Percentiles rank a stretch among this genome's conserved stretches.
Evolutionary conservation across 2,888 invertebrate species (phyloP).

Genomic region (Hipparchia sbordonii): DNA sequence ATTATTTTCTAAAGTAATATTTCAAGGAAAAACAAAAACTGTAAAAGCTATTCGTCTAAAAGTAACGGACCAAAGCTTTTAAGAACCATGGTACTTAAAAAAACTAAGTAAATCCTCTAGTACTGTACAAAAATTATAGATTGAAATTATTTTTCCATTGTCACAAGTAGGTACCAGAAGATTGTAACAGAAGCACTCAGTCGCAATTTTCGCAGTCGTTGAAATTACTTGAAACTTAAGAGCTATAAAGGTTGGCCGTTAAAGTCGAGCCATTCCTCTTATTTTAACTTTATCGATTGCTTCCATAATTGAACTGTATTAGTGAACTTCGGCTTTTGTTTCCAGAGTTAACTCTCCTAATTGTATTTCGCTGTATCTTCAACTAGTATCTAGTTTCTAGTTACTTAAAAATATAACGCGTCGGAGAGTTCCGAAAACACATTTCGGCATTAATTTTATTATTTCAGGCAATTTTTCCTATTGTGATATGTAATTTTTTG

Average conservation of each 20-base stretch:
- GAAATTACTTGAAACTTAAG: constrained; percentile 30
- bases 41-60: not conserved
- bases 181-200: constrained; percentile 26
- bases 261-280: constrained; percentile 27
- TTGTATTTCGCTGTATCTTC: constrained; percentile 25
- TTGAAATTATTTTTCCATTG: constrained; percentile 21
- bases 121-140: constrained; percentile 12
- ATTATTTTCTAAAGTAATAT: too few species aligned
- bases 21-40: not conserved
- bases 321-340: constrained; percentile 29
- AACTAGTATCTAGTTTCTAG: not conserved
- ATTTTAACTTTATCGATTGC: constrained; percentile 36
- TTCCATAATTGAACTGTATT: constrained; percentile 34
- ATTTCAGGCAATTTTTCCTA: not conserved
- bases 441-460: not conserved
- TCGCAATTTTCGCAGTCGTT: constrained; percentile 25
- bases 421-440: not conserved
- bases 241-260: constrained; percentile 31
- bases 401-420: not conserved
- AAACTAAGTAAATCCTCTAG: constrained; percentile 3
- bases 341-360: constrained; percentile 24
- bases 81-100: not conserved
- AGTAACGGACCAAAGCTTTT: not conserved
- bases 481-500: too few species aligned
- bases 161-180: constrained; percentile 19